Base-by-base conservation (phyloP, 1,140 invertebrate species). In the Sweltsa coloradensis region DNA sequence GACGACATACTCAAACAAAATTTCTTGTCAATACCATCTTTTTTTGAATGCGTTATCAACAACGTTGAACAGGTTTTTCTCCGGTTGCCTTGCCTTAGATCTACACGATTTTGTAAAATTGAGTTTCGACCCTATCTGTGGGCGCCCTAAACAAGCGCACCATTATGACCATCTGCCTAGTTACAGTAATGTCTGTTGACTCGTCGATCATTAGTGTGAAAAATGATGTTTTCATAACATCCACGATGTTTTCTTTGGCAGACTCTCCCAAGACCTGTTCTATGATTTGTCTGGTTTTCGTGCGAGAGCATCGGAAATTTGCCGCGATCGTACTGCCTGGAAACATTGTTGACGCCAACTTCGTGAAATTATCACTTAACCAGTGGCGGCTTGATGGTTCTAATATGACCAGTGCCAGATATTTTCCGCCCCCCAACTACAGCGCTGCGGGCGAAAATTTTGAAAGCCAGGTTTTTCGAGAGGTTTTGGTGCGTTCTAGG, bases 181-280 rank as follows among this genome's bases (percentile, higher is more conserved):
- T 37, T 16, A 37, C 36, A 5, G 36, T 37, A 37, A 37, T 22
- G 23, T 37, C 36, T n/a, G n/a, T 37, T 37, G 36, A 37, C 36
- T 37, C 5, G 11, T 37, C 36, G 23, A 37, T 37, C 36, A 37
- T 16, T 37, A 37, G 36, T 3, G 36, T 37, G 23, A 37, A 37
- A 37, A 37, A 5, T 37, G 36, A 37, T 37, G 36, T 37, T 37
- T 37, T 37, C 5, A 11, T 37, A 37, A 37, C n/a, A 37, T 22
- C 23, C 23, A n/a, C n/a, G n/a, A 37, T 37, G 36, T 37, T 37
- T 11, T n/a, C 36, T 37, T 37, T 22, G 23, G 23, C 11, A 37
- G 5, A 37, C 5, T 16, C 18, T 19, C 36, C 36, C 4, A 37
- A 37, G 18, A 22, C 11, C 11, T 37, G 4, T 19, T 19, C 36